Base-by-base conservation (phyloP, 2,888 invertebrate genomes). In the Dolichopus griseipennis region DNA sequence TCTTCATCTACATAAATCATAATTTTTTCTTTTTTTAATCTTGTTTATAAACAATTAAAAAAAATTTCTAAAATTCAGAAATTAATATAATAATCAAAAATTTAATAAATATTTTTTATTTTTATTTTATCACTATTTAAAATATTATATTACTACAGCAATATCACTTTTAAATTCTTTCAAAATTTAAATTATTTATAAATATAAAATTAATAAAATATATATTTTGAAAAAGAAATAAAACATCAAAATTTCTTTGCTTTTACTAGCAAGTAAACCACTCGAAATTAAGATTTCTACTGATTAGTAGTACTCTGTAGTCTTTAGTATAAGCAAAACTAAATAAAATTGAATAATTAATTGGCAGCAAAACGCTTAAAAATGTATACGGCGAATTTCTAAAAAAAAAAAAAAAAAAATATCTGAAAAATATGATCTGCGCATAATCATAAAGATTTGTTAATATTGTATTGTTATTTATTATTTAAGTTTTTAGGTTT, bases 1-100 rank as follows among this genome's bases (percentile, higher is more conserved):
- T 65, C 65, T 65, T 65, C 65, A 21, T 65, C 65, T 22, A 65
- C n/a, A 37, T 65, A 37, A 20, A 65, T 65, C 65, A 65, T 37
- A 20, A 34, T 41, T n/a, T 5, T 12, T 64, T 64, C 34, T 34
- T 12, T 5, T 64, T 41, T n/a, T 5, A 15, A 37, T 64, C 34
- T 34, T 12, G 6, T 64, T 34, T 64, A 37, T 33, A 33, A 27
- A 5, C 27, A 37, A 37, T 37, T 37, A 37, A 37, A 37, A 10
- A 37, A 37, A 10, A 34, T 37, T 8, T 37, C 8, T 37, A 2
- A 12, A 10, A 37, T 37, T 37, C 8, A 4, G 5, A 27, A 27
- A 5, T 37, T 37, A 37, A 12, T 37, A 12, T 10, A 37, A 12
- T 37, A 37, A 37, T 37, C 8, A 8, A 37, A 37, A 10, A 37